Evolutionary conservation across 2,113 vertebrate species (phyloP), one percentile per base, ranked within the genome.

Genomic region (Tyrannus savana): DNA sequence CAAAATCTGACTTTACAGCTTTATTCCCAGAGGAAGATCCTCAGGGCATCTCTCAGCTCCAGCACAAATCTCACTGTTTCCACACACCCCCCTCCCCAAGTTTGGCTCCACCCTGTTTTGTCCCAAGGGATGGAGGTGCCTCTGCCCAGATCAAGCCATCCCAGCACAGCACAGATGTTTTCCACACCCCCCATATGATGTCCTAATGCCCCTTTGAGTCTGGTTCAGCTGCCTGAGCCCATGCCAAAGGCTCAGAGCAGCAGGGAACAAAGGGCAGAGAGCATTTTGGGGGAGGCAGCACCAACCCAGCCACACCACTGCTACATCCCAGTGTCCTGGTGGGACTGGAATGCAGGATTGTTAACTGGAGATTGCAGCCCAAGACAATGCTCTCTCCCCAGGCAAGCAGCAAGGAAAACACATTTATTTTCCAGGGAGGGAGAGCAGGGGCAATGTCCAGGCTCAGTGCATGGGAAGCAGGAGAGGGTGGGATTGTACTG

Each of bases 381-480:
- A 19, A 39, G 50, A 22, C 64, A 18, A 2, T 0, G 0, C 9
- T 52, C 35, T 39, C 12, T 7, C 7, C 7, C 0, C 0, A 15
- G 7, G 22, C 1, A 12, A 47, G 9, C 19, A 28, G 25, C 5
- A 4, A 72, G 28, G 8, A 25, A 69, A 84, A 41, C 7, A 3
- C 3, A 0, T 62, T 69, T 69, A 0, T 62, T 69, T 74, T 21
- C 8, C 46, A 17, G 22, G 52, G 37, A 15, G 59, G 19, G 25
- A 60, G n/a, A 60, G 11, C 19, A 0, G 2, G 3, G 42, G 2
- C 13, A 5, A 4, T 0, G 7, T 35, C 13, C n/a, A 19, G 58
- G 39, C 42, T 58, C 19, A 9, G 71, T 2, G 13, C 33, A 15
- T 0, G 1, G 63, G 11, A 4, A 18, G 46, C 12, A 22, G 55